phyloP scores from a whole-genome alignment of 1,140 invertebrate genomes.

The Dinoponera quadriceps region DNA sequence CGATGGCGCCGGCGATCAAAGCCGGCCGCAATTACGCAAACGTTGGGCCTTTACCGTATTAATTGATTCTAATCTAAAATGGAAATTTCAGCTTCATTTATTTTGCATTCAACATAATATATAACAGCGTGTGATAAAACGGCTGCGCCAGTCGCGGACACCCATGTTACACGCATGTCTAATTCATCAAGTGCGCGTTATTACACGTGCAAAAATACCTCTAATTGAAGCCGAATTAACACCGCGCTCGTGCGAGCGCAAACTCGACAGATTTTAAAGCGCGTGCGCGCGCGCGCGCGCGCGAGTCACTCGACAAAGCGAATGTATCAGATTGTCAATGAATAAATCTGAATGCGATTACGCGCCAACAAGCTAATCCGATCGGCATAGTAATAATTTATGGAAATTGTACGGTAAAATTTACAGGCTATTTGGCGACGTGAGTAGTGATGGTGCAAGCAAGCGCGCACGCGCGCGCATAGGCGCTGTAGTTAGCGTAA shows the following conservation, averaged over 20 bases:
- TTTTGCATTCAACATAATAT: constrained; percentile 11
- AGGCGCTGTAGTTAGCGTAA: constrained; percentile 3
- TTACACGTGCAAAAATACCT: constrained; percentile 31
- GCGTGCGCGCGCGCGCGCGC: no score
- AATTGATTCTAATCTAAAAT: constrained; percentile 41
- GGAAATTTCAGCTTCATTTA: constrained; percentile 21
- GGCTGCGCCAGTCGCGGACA: neutral
- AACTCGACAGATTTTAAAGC: constrained; percentile 31
- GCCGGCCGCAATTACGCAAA: neutral
- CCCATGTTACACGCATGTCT: constrained; percentile 14
- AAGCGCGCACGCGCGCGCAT: neutral
- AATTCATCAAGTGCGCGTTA: constrained; percentile 14
- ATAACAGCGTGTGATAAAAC: neutral
- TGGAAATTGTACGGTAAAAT: constrained; percentile 55
- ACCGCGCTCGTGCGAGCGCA: neutral
- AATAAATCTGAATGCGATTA: constrained; percentile 66
- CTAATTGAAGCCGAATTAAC: constrained; percentile 52
- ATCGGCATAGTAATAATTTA: constrained; percentile 60
- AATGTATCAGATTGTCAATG: constrained; percentile 36
- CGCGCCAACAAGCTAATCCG: constrained; percentile 45
- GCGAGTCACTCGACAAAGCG: constrained; percentile 41
- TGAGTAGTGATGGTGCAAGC: no score
- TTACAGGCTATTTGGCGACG: neutral
- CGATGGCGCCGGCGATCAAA: neutral
- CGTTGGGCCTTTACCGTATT: neutral